Evolutionary conservation across 1,140 invertebrate genomes (phyloP).

Genomic region (Diploscapter pachys): DNA sequence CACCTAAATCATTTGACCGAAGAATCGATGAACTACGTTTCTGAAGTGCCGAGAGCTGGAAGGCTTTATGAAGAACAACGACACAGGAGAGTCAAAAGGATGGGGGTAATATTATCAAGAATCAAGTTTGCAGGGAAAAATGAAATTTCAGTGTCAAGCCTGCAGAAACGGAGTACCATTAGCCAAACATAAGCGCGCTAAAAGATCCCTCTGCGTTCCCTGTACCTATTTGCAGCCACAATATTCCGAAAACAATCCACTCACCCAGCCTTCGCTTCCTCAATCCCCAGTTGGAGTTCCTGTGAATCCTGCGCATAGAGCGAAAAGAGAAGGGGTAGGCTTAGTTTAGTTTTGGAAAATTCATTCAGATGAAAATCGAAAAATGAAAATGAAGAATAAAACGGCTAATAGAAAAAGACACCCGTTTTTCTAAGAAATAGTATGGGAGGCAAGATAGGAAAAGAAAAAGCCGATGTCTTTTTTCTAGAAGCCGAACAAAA

Average conservation of each 20-base stretch:
- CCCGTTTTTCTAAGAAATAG: too few species aligned
- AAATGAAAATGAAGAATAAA: neutral
- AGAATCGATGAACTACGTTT: too few species aligned
- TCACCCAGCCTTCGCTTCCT: conserved; percentile 13
- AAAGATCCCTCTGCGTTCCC: neutral
- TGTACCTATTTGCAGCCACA: conserved; percentile 42
- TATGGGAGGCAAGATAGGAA: too few species aligned
- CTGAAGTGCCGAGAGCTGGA: conserved; percentile 21
- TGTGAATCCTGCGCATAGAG: conserved; percentile 33
- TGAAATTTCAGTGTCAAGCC: neutral
- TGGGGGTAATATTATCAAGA: neutral
- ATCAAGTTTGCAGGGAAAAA: neutral
- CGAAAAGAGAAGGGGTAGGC: neutral
- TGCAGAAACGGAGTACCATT: neutral
- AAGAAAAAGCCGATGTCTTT: too few species aligned
- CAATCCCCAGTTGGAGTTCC: conserved; percentile 34
- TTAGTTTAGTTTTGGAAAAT: neutral
- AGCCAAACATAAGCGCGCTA: neutral
- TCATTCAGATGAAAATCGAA: too few species aligned
- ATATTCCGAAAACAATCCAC: conserved; percentile 15
- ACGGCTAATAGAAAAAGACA: neutral
- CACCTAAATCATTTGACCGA: too few species aligned
- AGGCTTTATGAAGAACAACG: conserved; percentile 26
- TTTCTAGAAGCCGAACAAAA: too few species aligned
- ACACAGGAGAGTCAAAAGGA: conserved; percentile 20